phyloP scores from a whole-genome alignment of 2,888 invertebrate genomes.

The Drosophila yooni region DNA sequence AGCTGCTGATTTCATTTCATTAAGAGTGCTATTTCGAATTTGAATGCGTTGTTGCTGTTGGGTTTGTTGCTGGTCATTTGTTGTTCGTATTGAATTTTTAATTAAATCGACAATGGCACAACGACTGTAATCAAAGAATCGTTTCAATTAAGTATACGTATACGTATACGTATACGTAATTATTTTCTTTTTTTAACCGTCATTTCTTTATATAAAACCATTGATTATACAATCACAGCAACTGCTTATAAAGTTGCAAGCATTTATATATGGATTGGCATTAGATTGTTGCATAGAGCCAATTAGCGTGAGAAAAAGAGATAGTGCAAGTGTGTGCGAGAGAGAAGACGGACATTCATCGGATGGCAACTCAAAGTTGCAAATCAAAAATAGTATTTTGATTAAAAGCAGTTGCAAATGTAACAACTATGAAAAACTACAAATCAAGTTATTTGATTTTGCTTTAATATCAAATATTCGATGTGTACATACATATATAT shows the following conservation, averaged over 20 bases:
- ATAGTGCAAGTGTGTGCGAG: not conserved
- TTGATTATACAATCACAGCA: slow-evolving; percentile 24
- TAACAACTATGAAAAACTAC: too few species aligned
- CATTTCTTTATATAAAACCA: slow-evolving; percentile 3
- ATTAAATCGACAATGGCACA: slow-evolving; percentile 33
- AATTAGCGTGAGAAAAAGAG: not conserved
- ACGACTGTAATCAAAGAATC: slow-evolving; percentile 30
- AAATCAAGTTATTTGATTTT: too few species aligned
- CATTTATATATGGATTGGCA: not conserved
- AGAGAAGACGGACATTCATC: not conserved
- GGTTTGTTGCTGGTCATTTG: slow-evolving; percentile 27
- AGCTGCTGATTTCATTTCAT: slow-evolving; percentile 72
- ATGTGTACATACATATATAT: not conserved
- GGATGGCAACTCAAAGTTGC: too few species aligned
- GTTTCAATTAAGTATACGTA: slow-evolving; percentile 32
- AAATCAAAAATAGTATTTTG: too few species aligned
- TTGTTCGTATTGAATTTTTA: slow-evolving; percentile 40
- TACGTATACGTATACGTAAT: slow-evolving; percentile 44
- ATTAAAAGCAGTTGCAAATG: too few species aligned
- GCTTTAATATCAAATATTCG: too few species aligned
- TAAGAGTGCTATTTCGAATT: slow-evolving; percentile 42
- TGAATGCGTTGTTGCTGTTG: slow-evolving; percentile 12
- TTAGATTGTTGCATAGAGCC: not conserved
- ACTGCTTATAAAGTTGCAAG: slow-evolving; percentile 12
- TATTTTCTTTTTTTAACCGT: not conserved